phyloP scores from a whole-genome alignment of 2,797 vertebrate genomes.

The Lepus townsendii region DNA sequence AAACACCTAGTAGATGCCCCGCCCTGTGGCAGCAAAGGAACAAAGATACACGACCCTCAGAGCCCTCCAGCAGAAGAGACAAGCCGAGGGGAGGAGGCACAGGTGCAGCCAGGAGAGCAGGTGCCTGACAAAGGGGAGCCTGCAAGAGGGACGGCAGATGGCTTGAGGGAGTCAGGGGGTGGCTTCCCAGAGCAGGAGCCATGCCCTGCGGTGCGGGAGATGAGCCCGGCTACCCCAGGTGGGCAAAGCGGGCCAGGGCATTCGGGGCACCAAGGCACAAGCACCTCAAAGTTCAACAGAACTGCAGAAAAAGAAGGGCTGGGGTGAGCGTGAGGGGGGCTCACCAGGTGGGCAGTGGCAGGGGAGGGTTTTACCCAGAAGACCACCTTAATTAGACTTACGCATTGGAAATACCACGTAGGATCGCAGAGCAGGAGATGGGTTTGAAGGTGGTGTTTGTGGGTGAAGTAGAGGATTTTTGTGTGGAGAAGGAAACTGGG shows the following conservation, averaged over 20 bases:
- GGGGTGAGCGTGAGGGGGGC: fast-evolving
- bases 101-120: not conserved
- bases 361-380: not conserved
- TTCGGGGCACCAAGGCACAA: not conserved
- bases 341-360: not conserved
- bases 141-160: too few relatives aligned
- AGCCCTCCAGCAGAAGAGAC: not conserved
- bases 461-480: not conserved
- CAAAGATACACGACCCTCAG: not conserved
- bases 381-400: not conserved
- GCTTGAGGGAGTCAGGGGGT: not conserved
- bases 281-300: not conserved
- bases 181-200: not conserved
- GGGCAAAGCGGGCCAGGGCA: not conserved
- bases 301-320: not conserved
- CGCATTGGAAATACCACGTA: not conserved
- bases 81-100: not conserved
- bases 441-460: not conserved
- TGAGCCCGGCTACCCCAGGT: not conserved
- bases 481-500: not conserved
- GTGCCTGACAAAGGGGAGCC: not conserved
- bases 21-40: not conserved
- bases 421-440: not conserved
- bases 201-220: not conserved
- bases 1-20: not conserved